These are phyloP conservation scores for Platichthys stellatus DNA, from an alignment of 2,113 vertebrate species.

Conservation along the genomic window DNA sequence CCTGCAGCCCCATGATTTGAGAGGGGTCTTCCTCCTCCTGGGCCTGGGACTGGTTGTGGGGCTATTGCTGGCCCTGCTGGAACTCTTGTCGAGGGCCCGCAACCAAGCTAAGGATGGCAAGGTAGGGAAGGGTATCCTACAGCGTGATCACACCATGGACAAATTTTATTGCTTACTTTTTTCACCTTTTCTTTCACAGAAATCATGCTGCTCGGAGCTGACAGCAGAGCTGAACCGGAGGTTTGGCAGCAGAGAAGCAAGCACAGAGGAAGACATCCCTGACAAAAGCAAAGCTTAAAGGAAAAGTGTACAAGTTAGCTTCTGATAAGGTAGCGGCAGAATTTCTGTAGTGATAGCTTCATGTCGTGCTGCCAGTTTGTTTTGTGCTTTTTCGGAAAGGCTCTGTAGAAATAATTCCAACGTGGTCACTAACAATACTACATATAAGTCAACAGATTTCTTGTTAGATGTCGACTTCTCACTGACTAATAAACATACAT, in stretches of 20 bases:
- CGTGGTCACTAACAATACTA: background rate
- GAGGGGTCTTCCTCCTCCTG: constrained; percentile 86
- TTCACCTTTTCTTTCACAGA: constrained; percentile 72
- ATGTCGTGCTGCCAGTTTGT: background rate
- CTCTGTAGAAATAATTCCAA: background rate
- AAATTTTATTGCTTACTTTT: background rate
- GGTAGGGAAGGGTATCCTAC: constrained; percentile 64
- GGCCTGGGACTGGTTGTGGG: constrained; percentile 83
- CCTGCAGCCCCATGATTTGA: constrained; percentile 79
- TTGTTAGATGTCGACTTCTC: background rate
- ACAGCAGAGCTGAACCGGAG: constrained; percentile 85
- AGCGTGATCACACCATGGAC: background rate
- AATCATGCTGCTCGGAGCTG: constrained; percentile 87
- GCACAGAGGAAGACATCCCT: constrained; percentile 67
- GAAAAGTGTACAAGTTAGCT: background rate
- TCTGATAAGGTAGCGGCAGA: constrained; percentile 11
- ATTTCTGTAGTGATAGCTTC: background rate
- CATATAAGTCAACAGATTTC: background rate
- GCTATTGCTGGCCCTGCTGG: constrained; percentile 82
- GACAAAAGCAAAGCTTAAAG: constrained; percentile 85
- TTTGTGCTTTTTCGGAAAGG: background rate
- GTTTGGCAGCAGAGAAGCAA: constrained; percentile 75
- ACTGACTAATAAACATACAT: background rate
- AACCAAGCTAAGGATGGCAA: constrained; percentile 80
- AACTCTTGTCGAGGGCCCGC: constrained; percentile 84